A percentile compares a stretch with the other conserved stretches of the same genome.
Conservation (phyloP, 2,797 vertebrate genomes). For the Leontopithecus rosalia region DNA sequence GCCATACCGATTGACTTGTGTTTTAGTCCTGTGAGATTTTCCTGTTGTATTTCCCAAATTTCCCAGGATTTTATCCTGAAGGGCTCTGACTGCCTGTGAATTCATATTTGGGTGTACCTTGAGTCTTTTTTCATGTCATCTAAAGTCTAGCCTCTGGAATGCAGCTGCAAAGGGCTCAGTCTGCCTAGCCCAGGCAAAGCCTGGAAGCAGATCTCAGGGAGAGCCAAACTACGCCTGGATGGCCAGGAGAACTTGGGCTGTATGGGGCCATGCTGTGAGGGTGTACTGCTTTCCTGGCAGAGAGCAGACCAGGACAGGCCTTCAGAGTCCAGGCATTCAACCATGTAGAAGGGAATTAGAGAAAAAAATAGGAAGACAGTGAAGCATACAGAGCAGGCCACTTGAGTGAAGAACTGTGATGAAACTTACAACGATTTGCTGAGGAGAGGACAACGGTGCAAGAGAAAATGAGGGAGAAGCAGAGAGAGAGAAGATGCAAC, state of each 20-base stretch:
- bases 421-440: no score
- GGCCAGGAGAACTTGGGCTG: not conserved
- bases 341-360: no score
- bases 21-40: accelerated
- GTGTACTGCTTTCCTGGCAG: accelerated
- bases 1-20: accelerated
- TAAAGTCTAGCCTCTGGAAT: accelerated
- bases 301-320: not conserved
- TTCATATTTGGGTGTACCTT: no score
- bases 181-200: not conserved
- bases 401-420: accelerated
- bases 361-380: not conserved
- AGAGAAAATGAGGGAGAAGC: not conserved
- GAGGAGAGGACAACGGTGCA: not conserved
- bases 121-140: accelerated
- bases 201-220: not conserved
- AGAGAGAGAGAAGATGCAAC: no score
- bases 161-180: no score
- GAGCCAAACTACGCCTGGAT: accelerated
- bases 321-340: not conserved
- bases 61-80: not conserved
- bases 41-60: accelerated
- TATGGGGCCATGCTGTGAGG: accelerated
- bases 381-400: accelerated
- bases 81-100: no score